These are phyloP conservation scores for Salvator merianae DNA, from an alignment of 2,113 vertebrate species.

Conservation along the genomic window DNA sequence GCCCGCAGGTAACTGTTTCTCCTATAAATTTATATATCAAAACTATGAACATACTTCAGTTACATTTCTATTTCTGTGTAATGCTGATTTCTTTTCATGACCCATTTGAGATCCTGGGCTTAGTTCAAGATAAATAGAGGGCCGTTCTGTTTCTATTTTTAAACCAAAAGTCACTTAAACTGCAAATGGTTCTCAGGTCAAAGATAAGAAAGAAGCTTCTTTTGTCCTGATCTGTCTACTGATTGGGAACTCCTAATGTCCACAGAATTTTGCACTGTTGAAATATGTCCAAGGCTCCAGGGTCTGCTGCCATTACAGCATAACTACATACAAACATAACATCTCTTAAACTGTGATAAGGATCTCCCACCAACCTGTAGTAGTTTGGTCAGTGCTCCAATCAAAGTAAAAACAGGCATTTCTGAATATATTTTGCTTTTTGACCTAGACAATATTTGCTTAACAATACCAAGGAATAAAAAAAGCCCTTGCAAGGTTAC, in stretches of 20 bases:
- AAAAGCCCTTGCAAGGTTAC: background rate
- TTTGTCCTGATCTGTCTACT: constrained; percentile 6
- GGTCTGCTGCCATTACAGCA: background rate
- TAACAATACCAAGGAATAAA: background rate
- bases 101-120: constrained; percentile 9
- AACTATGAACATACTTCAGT: background rate
- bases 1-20: no score
- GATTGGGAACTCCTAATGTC: background rate
- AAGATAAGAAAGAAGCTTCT: constrained; percentile 32
- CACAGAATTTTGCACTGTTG: constrained; percentile 29
- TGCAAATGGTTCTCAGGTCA: constrained; percentile 19
- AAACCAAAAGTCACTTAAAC: constrained; percentile 19
- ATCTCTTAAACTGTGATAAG: background rate
- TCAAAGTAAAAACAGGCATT: background rate
- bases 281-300: constrained; percentile 7
- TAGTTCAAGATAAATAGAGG: constrained; percentile 29
- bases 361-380: background rate
- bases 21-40: background rate
- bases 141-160: constrained; percentile 33
- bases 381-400: background rate
- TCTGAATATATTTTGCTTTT: background rate
- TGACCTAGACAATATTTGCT: background rate
- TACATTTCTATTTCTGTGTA: background rate
- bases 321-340: background rate
- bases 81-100: constrained; percentile 17